Conservation (phyloP, 2,888 invertebrate species). For the Dilophus febrilis region DNA sequence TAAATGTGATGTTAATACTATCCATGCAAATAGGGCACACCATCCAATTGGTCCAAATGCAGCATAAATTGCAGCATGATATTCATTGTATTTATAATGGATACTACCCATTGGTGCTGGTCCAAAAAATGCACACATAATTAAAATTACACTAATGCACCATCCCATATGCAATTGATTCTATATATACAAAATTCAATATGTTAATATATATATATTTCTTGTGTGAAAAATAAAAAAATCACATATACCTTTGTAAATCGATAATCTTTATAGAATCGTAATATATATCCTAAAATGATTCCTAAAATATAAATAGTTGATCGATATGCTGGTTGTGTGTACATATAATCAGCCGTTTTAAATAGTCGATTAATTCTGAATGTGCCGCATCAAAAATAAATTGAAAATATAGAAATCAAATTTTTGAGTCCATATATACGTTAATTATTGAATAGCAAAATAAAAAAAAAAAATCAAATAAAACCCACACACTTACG, state of each 20-base stretch:
- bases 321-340: conserved; percentile 43
- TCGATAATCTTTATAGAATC: conserved; percentile 29
- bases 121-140: conserved; percentile 37
- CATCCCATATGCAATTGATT: conserved; percentile 37
- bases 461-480: too few species aligned
- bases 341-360: conserved; percentile 52
- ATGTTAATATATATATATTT: too few species aligned
- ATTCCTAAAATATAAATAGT: conserved; percentile 54
- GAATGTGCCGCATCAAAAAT: too few species aligned
- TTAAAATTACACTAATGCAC: conserved; percentile 33
- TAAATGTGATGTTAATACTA: conserved; percentile 43
- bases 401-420: background rate
- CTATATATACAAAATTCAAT: too few species aligned
- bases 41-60: conserved; percentile 52
- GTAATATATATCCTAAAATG: conserved; percentile 39
- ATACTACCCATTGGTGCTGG: conserved; percentile 47
- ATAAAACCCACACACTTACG: conserved; percentile 33
- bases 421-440: too few species aligned
- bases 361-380: conserved; percentile 46
- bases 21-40: conserved; percentile 50
- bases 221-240: too few species aligned
- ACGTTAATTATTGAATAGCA: too few species aligned
- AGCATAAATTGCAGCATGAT: conserved; percentile 48
- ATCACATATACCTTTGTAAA: conserved; percentile 18
- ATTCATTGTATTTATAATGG: conserved; percentile 40